phyloP scores from a whole-genome alignment of 2,888 invertebrate species.

The Antitype chi region DNA sequence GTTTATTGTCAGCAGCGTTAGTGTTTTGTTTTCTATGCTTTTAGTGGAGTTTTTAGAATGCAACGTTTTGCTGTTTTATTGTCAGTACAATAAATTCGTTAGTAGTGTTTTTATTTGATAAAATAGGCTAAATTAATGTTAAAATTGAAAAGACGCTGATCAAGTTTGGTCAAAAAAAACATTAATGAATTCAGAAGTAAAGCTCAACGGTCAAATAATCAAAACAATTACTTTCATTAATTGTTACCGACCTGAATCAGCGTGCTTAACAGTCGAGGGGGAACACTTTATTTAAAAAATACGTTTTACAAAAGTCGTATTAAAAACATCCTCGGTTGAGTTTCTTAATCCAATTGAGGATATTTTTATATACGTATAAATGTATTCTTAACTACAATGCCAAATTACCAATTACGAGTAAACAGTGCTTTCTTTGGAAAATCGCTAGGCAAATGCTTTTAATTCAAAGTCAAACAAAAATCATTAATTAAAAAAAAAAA shows the following conservation, averaged over 20 bases:
- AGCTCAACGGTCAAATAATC: too few relatives aligned
- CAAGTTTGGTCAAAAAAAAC: too few relatives aligned
- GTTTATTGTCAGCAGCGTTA: constrained; percentile 43
- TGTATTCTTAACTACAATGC: too few relatives aligned
- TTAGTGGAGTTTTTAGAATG: not conserved
- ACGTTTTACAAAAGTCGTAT: too few relatives aligned
- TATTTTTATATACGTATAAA: too few relatives aligned
- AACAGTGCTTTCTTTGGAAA: not conserved
- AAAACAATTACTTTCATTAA: too few relatives aligned
- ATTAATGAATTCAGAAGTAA: too few relatives aligned
- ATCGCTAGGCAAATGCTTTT: not conserved
- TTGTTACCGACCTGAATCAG: too few relatives aligned
- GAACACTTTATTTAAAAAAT: not conserved
- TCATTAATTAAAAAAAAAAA: not conserved
- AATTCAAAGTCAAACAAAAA: not conserved
- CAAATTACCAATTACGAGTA: not conserved
- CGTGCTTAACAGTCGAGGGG: too few relatives aligned
- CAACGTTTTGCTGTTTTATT: not conserved
- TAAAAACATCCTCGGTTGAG: too few relatives aligned
- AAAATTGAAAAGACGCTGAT: not conserved
- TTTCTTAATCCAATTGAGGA: too few relatives aligned
- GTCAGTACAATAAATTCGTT: not conserved
- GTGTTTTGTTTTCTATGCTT: constrained; percentile 29
- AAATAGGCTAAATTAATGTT: not conserved
- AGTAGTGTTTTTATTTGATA: not conserved